Evolutionary conservation across 35 echinoderm and acorn worm species (phyloP).

Genomic region (Apostichopus japonicus): DNA sequence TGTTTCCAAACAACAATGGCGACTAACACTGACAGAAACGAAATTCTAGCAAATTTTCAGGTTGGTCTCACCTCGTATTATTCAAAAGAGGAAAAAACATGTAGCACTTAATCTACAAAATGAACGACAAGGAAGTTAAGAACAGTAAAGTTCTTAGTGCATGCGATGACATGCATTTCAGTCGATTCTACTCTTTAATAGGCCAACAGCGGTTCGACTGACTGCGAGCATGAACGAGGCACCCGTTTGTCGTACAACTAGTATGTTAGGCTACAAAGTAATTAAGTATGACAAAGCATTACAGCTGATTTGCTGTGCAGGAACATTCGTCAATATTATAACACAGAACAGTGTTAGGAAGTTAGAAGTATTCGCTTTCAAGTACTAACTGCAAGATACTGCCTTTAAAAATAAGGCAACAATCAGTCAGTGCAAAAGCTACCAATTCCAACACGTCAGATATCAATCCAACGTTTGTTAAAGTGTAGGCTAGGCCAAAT

Average conservation of each 20-base stretch:
- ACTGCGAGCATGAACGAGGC: background rate
- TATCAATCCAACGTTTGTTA: too few species aligned
- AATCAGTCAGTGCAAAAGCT: too few species aligned
- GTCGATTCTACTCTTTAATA: background rate
- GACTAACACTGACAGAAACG: slow-evolving; percentile 98
- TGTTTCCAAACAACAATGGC: slow-evolving; percentile 88
- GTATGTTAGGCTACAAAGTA: slow-evolving; percentile 10
- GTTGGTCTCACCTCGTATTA: slow-evolving; percentile 21
- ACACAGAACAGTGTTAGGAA: too few species aligned
- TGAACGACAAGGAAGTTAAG: background rate
- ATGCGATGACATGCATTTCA: slow-evolving; percentile 8
- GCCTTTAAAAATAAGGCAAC: too few species aligned
- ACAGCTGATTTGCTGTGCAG: background rate
- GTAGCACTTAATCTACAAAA: background rate
- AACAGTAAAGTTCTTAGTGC: background rate
- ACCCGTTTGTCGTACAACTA: background rate
- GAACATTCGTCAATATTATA: too few species aligned
- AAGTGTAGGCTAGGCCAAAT: too few species aligned
- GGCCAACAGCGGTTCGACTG: background rate
- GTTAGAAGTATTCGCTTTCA: too few species aligned
- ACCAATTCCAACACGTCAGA: too few species aligned
- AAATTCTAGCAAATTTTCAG: slow-evolving; percentile 98
- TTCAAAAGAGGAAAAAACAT: too few species aligned
- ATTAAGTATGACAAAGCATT: background rate
- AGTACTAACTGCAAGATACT: too few species aligned